phyloP scores from a whole-genome alignment of 2,113 vertebrate genomes.

The Mus spicilegus region DNA sequence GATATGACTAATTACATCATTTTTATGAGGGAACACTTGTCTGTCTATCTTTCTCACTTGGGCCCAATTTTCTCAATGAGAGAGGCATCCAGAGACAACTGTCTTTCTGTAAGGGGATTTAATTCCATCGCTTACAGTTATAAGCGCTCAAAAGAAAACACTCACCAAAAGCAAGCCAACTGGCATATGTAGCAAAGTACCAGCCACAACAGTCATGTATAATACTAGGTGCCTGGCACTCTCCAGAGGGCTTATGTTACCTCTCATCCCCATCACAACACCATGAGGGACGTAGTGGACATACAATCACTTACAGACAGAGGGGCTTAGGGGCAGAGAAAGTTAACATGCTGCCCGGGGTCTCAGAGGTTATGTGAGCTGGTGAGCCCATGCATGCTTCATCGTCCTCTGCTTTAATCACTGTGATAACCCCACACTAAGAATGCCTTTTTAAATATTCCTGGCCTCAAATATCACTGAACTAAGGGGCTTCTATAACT shows the following conservation, averaged over 20 bases:
- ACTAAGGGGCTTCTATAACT: background rate
- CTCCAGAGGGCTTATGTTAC: background rate
- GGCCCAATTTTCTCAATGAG: background rate
- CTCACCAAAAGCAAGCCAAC: slow-evolving; percentile 5
- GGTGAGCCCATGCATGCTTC: background rate
- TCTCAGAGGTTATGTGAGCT: background rate
- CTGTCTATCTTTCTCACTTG: slow-evolving; percentile 19
- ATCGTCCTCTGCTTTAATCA: background rate
- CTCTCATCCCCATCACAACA: background rate
- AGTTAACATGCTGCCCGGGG: background rate
- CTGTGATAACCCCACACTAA: background rate
- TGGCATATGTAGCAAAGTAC: slow-evolving; percentile 16
- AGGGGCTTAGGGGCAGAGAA: background rate
- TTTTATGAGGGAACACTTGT: slow-evolving; percentile 39
- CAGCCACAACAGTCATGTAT: background rate
- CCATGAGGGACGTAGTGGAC: background rate
- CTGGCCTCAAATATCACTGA: background rate
- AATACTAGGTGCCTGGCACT: background rate
- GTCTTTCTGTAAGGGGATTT: slow-evolving; percentile 4
- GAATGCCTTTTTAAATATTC: background rate
- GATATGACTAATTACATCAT: background rate
- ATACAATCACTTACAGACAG: background rate
- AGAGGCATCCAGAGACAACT: slow-evolving; percentile 19
- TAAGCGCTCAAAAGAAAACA: background rate
- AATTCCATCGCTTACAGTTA: slow-evolving; percentile 39